Conservation (phyloP, 2,888 invertebrate genomes). For the Alloscopus bannaensis region DNA sequence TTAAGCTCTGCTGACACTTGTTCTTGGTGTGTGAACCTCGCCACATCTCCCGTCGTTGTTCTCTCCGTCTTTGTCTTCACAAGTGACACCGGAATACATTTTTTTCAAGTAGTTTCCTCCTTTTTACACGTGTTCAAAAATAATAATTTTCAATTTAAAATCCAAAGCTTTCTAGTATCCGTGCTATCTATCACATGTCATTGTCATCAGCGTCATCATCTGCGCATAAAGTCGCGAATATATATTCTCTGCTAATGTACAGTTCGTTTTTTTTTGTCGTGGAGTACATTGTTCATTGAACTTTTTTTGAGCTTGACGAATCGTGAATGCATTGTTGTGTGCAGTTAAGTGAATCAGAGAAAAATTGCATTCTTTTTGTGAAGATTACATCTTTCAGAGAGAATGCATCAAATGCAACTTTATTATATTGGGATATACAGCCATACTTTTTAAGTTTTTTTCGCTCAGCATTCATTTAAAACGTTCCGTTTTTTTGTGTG, state of each 20-base stretch:
- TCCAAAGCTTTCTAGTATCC: too few relatives aligned
- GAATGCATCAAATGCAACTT: too few relatives aligned
- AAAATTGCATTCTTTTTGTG: slow-evolving; percentile 12
- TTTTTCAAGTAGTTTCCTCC: slow-evolving; percentile 17
- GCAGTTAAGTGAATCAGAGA: neutral
- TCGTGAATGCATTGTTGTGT: neutral
- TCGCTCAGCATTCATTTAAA: neutral
- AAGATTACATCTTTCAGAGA: too few relatives aligned
- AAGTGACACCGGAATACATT: slow-evolving; percentile 12
- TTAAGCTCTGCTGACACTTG: slow-evolving; percentile 63
- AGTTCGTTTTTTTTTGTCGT: too few relatives aligned
- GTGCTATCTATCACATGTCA: too few relatives aligned
- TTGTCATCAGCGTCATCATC: too few relatives aligned
- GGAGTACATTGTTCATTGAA: slow-evolving; percentile 18
- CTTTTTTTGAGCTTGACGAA: slow-evolving; percentile 18
- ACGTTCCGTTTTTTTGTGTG: slow-evolving; percentile 10
- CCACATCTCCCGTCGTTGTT: slow-evolving; percentile 48
- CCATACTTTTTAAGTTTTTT: slow-evolving; percentile 1
- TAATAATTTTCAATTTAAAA: too few relatives aligned
- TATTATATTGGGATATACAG: too few relatives aligned
- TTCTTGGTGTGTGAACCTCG: slow-evolving; percentile 65
- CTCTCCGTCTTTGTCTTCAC: slow-evolving; percentile 13
- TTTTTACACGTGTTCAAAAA: too few relatives aligned
- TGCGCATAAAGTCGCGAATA: too few relatives aligned
- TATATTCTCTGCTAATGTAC: too few relatives aligned